A percentile compares a stretch with the other conserved stretches of the same genome.
These are phyloP conservation scores for Salticus scenicus DNA, from an alignment of 2,888 invertebrate species.

Conservation along the genomic window DNA sequence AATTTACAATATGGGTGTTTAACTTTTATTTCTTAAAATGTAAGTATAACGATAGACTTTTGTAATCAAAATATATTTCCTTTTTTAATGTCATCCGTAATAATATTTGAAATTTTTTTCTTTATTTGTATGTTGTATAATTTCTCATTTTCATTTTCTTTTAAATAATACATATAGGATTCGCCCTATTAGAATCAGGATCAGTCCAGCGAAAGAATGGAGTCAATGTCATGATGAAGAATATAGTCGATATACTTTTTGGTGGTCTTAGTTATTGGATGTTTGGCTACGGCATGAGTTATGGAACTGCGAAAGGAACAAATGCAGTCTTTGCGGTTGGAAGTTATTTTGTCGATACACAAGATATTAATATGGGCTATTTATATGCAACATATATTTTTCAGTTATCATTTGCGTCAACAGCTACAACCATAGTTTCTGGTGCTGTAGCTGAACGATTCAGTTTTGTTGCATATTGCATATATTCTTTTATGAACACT, in stretches of 20 bases:
- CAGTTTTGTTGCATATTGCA: slow-evolving; percentile 87
- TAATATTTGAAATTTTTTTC: no score
- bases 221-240: slow-evolving; percentile 98
- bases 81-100: no score
- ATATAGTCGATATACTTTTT: slow-evolving; percentile 92
- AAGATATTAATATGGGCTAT: slow-evolving; percentile 83
- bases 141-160: no score
- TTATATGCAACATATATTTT: slow-evolving; percentile 92
- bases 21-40: no score
- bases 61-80: no score
- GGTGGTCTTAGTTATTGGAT: slow-evolving; percentile 96
- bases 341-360: slow-evolving; percentile 87
- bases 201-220: slow-evolving; percentile 88
- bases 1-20: no score
- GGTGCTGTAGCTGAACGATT: slow-evolving; percentile 95
- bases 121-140: no score
- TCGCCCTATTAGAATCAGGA: slow-evolving; percentile 94
- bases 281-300: slow-evolving; percentile 94
- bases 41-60: no score
- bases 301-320: slow-evolving; percentile 80
- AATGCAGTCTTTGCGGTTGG: slow-evolving; percentile 90
- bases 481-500: slow-evolving; percentile 92
- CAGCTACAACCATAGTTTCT: slow-evolving; percentile 92
- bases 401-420: slow-evolving; percentile 89
- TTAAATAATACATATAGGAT: no score